These are phyloP conservation scores for Orientallactaga sibirica DNA, from an alignment of 2,797 vertebrate species.

Conservation along the genomic window DNA sequence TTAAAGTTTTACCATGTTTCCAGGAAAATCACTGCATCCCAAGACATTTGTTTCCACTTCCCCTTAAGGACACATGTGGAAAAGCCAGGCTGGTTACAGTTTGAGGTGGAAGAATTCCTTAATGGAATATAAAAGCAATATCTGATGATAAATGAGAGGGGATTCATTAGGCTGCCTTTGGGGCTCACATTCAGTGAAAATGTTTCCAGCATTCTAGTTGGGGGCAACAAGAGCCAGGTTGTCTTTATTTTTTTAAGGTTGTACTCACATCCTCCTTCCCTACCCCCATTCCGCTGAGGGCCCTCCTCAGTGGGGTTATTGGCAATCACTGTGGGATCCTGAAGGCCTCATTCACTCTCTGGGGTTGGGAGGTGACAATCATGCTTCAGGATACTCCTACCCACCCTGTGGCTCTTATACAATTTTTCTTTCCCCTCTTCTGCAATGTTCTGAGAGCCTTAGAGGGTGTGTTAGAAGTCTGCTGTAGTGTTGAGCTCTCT, in stretches of 20 bases:
- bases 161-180: background rate
- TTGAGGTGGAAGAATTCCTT: background rate
- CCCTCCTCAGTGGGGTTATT: no score
- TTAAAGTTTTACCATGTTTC: background rate
- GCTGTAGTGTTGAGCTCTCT: no score
- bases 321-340: no score
- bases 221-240: background rate
- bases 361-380: no score
- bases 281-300: no score
- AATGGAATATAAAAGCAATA: background rate
- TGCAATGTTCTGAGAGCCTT: no score
- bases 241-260: background rate
- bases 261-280: no score
- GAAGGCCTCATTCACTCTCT: no score
- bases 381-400: no score
- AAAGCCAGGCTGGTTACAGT: constrained; percentile 1
- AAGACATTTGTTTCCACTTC: background rate
- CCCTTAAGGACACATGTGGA: background rate
- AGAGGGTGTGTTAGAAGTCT: no score
- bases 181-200: background rate
- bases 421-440: no score
- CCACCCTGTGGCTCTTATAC: no score
- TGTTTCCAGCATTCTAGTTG: background rate
- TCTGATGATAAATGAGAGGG: background rate
- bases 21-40: background rate